Evolutionary conservation across 2,888 invertebrate genomes (phyloP), one percentile per base, ranked within the genome.

Genomic region (Nematopogon swammerdamellus): DNA sequence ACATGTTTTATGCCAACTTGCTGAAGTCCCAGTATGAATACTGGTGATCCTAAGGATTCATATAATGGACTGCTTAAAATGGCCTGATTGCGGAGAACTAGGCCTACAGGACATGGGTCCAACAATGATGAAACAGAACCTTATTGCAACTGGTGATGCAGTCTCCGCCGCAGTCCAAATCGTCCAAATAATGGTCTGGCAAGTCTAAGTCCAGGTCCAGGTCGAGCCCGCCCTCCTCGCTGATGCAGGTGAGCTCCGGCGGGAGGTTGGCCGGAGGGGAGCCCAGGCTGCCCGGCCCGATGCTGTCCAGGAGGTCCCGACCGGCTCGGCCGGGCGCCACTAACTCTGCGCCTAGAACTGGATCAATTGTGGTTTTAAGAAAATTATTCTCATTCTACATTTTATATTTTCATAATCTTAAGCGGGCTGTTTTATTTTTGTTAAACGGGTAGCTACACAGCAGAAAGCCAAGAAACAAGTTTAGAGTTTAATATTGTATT

Each of bases 71-170:
- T n/a, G n/a, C n/a, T n/a, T n/a, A n/a, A n/a, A n/a, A n/a, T n/a
- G n/a, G n/a, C n/a, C n/a, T n/a, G n/a, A n/a, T n/a, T n/a, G n/a
- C n/a, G n/a, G n/a, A n/a, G n/a, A n/a, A n/a, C n/a, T n/a, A n/a
- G n/a, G n/a, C n/a, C n/a, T n/a, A n/a, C n/a, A n/a, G n/a, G n/a
- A n/a, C n/a, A n/a, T n/a, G n/a, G n/a, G n/a, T n/a, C n/a, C n/a
- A n/a, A n/a, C n/a, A n/a, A n/a, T n/a, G n/a, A n/a, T n/a, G 36
- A 36, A 6, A 18, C 30, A 42, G 50, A 57, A 82, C 87, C 82
- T 91, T 91, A 76, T 91, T 90, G 71, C 91, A 91, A 54, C 90
- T 90, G 57, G 91, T 91, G 67, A 91, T 91, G 68, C 90, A 90
- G 67, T 91, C 90, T 50, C 89, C 89, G 54, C 88, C 88, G 63